A percentile compares a stretch with the other conserved stretches of the same genome.
These are phyloP conservation scores for Rutpela maculata DNA, from an alignment of 2,888 invertebrate genomes.

Conservation along the genomic window DNA sequence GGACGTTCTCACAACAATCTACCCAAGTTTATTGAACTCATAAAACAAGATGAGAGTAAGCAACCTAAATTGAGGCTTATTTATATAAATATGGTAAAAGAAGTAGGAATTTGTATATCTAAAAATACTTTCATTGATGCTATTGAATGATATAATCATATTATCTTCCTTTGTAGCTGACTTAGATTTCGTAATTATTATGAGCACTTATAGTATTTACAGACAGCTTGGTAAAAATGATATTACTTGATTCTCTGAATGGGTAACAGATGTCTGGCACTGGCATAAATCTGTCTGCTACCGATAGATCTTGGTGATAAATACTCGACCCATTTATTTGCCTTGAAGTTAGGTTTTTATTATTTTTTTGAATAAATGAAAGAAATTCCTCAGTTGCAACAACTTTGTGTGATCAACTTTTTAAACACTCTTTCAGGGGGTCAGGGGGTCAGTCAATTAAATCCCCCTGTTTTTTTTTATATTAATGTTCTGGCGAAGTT, in stretches of 20 bases:
- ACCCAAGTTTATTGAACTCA: constrained; percentile 35
- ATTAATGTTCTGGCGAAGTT: too few species aligned
- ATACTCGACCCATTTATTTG: neutral
- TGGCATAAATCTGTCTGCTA: neutral
- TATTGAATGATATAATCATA: neutral
- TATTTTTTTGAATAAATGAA: neutral
- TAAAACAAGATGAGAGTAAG: constrained; percentile 30
- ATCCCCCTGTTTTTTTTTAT: too few species aligned
- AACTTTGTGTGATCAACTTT: too few species aligned
- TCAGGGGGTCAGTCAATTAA: too few species aligned
- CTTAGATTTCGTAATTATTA: neutral
- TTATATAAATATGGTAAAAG: constrained; percentile 16
- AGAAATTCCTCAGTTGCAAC: too few species aligned
- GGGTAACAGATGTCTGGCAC: neutral
- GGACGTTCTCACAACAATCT: constrained; percentile 34
- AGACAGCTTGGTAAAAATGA: too few species aligned
- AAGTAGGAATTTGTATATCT: neutral
- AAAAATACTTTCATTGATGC: neutral
- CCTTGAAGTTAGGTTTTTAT: neutral
- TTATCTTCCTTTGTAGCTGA: neutral
- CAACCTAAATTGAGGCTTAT: constrained; percentile 7
- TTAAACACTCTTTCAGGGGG: too few species aligned
- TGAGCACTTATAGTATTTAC: neutral
- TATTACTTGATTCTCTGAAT: neutral
- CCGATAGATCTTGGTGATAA: neutral